Evolutionary conservation across 1,140 invertebrate genomes (phyloP), one percentile per base, ranked within the genome.

Genomic region (Drosophila takahashii): DNA sequence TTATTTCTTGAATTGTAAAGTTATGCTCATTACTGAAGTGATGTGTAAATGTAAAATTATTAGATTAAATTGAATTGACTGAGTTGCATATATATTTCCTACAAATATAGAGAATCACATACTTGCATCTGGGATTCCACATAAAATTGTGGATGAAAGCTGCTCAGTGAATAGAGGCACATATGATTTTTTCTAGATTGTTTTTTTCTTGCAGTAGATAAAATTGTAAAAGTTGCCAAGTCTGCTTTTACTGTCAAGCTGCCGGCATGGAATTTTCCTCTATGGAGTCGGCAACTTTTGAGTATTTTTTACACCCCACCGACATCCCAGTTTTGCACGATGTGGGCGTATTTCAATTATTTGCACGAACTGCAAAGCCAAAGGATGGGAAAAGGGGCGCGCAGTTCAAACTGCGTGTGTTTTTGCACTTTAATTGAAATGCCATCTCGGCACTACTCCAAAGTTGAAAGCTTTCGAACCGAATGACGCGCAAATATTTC

Each of bases 311-410:
- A 29, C 15, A 44, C 13, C 32, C 18, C 58, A 32, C 26, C 27
- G 15, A 53, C 27, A 26, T 6, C 26, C n/a, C 16, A 48, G 15
- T 67, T 45, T 39, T 59, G 45, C 54, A 42, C 59, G 44, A 36
- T 86, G 83, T 70, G 78, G 81, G 83, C 61, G 83, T 71, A 66
- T 87, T 87, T 81, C 81, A 86, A 87, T 87, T 86, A 87, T 81
- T 79, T 87, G 61, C 81, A 85, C 79, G 64, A 87, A 81, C 69
- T 57, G 77, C 60, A 39, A 36, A 36, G 11, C 32, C 16, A 4
- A 18, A 41, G n/a, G 53, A 37, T 52, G 29, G 37, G 18, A 39
- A 27, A 10, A 3, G 5, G 10, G 39, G 32, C 8, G 13, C 15
- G 34, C 13, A 9, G 16, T 15, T 53, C 39, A 45, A 57, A 26